These are phyloP conservation scores for Poecilia wingei DNA, from an alignment of 2,797 vertebrate genomes.

Conservation along the genomic window DNA sequence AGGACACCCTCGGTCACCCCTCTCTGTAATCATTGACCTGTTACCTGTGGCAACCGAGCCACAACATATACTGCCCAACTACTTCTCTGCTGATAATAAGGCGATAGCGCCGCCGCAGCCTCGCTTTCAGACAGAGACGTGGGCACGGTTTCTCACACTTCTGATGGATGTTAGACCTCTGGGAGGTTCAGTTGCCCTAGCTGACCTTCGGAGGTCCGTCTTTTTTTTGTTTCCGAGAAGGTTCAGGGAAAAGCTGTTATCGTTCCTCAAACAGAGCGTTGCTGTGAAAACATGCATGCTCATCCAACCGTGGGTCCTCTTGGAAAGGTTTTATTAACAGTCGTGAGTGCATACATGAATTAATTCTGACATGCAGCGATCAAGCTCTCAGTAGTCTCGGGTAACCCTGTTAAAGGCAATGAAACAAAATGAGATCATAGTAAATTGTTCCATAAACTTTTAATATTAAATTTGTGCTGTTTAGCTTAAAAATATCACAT, in stretches of 20 bases:
- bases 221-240: conserved; percentile 4
- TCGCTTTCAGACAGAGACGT: conserved; percentile 16
- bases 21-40: conserved; percentile 80
- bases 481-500: not conserved
- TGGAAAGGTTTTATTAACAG: conserved; percentile 31
- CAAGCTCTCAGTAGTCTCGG: not conserved
- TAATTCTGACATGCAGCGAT: not conserved
- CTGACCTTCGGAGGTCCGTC: not conserved
- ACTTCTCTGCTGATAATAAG: conserved; percentile 54
- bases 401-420: not conserved
- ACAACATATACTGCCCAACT: conserved; percentile 61
- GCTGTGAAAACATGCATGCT: conserved; percentile 43
- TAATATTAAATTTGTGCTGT: not conserved
- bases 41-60: conserved; percentile 70
- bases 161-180: conserved; percentile 13
- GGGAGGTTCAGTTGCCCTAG: conserved; percentile 10
- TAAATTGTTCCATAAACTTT: not conserved
- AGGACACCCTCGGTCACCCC: conserved; percentile 69
- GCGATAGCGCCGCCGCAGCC: conserved; percentile 38
- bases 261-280: conserved; percentile 15
- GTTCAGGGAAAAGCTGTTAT: conserved; percentile 8
- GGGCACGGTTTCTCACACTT: conserved; percentile 4
- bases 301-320: conserved; percentile 30
- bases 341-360: not conserved
- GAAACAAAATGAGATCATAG: not conserved